Conservation (phyloP, 2,888 invertebrate species). For the Eudemis profundana region DNA sequence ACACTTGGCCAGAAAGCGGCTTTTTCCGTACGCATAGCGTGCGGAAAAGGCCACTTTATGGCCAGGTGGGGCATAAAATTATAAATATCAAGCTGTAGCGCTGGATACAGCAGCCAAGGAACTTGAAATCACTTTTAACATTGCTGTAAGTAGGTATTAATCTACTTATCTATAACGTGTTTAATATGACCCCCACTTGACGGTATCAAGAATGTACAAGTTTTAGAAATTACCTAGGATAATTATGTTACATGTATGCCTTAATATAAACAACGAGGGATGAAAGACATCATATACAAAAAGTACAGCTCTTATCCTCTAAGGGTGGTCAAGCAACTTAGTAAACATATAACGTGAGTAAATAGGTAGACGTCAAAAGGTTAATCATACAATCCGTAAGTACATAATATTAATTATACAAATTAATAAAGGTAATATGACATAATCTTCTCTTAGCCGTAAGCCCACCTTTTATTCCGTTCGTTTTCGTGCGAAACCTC, state of each 20-base stretch:
- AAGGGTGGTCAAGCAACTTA: conserved; percentile 32
- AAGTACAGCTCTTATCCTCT: conserved; percentile 74
- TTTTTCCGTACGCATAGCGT: too few species aligned
- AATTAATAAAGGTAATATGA: conserved; percentile 46
- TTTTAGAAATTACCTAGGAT: neutral
- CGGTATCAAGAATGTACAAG: neutral
- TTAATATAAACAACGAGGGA: conserved; percentile 66
- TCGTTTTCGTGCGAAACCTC: conserved; percentile 83
- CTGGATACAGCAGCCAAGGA: too few species aligned
- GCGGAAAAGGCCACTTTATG: too few species aligned
- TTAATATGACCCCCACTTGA: neutral
- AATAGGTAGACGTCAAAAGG: conserved; percentile 32
- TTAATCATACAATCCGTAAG: conserved; percentile 30
- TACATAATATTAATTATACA: conserved; percentile 30
- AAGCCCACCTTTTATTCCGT: conserved; percentile 56
- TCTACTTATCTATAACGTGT: conserved; percentile 4
- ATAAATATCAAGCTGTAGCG: too few species aligned
- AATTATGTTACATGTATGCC: neutral
- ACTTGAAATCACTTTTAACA: neutral
- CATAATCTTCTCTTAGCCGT: conserved; percentile 49
- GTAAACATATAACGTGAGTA: conserved; percentile 22
- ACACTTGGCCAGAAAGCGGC: too few species aligned
- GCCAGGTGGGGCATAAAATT: neutral
- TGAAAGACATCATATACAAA: conserved; percentile 73
- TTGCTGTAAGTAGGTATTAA: neutral